These are phyloP conservation scores for Ctena decussata DNA, from an alignment of 2,888 invertebrate species.

Conservation along the genomic window DNA sequence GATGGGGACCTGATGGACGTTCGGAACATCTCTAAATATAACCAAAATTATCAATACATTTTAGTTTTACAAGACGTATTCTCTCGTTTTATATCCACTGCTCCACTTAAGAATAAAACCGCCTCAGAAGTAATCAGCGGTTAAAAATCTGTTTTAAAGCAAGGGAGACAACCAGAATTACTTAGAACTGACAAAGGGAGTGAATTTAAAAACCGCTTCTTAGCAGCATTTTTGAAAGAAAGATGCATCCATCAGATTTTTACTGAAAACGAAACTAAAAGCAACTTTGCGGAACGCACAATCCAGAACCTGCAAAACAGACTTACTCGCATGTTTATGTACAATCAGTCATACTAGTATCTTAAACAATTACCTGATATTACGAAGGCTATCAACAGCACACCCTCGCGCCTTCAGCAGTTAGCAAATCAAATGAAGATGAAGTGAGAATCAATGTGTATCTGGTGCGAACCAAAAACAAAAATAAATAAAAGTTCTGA, in stretches of 20 bases:
- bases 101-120: constrained; percentile 31
- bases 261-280: constrained; percentile 32
- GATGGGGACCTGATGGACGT: not conserved
- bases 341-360: constrained; percentile 20
- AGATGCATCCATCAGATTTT: constrained; percentile 16
- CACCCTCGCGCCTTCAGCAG: constrained; percentile 16
- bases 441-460: constrained; percentile 21
- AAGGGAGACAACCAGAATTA: constrained; percentile 20
- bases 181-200: constrained; percentile 1
- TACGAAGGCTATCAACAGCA: constrained; percentile 21
- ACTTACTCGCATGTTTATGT: constrained; percentile 25
- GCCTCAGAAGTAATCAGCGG: constrained; percentile 12
- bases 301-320: constrained; percentile 29
- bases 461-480: constrained; percentile 24
- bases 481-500: not conserved
- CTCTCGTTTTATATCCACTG: constrained; percentile 26
- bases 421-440: constrained; percentile 30
- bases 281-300: constrained; percentile 18
- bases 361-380: constrained; percentile 6
- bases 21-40: constrained; percentile 16
- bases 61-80: constrained; percentile 39
- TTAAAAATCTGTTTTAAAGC: constrained; percentile 20
- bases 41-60: constrained; percentile 27
- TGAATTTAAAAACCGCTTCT: constrained; percentile 10
- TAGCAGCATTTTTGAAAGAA: constrained; percentile 11